Percentiles rank a stretch among this genome's conserved stretches.
These are phyloP conservation scores for Lingula anatina DNA, from an alignment of 2,888 invertebrate species.

Conservation along the genomic window DNA sequence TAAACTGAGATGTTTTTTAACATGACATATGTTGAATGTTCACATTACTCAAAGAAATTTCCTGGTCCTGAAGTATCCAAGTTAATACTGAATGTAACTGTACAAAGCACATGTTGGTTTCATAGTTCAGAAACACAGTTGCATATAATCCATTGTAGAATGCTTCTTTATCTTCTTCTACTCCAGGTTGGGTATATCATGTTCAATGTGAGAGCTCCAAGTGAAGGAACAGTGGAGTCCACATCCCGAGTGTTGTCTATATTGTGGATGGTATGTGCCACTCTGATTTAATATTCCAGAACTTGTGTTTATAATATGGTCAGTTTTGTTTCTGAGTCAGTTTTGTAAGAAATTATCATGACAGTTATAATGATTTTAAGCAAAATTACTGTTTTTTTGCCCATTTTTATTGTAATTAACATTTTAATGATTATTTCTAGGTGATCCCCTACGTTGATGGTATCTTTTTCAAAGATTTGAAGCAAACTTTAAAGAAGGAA, in stretches of 20 bases:
- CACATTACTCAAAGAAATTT: too few relatives aligned
- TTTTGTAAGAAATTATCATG: neutral
- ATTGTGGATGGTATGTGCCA: constrained; percentile 84
- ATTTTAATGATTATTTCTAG: constrained; percentile 58
- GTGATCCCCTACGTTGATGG: constrained; percentile 97
- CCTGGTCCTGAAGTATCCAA: too few relatives aligned
- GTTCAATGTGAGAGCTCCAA: constrained; percentile 96
- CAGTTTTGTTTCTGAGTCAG: neutral
- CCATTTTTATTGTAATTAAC: too few relatives aligned
- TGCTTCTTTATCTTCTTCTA: too few relatives aligned
- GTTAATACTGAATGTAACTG: too few relatives aligned
- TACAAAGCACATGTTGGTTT: too few relatives aligned
- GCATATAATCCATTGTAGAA: too few relatives aligned
- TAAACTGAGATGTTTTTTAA: too few relatives aligned
- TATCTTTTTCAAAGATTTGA: constrained; percentile 98
- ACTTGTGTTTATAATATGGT: neutral
- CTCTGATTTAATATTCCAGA: neutral
- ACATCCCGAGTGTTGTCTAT: constrained; percentile 92
- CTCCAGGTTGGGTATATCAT: constrained; percentile 85
- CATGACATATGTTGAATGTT: too few relatives aligned
- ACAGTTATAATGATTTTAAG: neutral
- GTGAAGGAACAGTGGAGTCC: constrained; percentile 89
- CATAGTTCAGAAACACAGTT: too few relatives aligned
- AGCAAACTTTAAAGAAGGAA: constrained; percentile 96
- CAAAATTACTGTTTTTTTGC: neutral